These are phyloP conservation scores for Rhynchomys soricoides DNA, from an alignment of 2,113 vertebrate genomes.

Conservation along the genomic window DNA sequence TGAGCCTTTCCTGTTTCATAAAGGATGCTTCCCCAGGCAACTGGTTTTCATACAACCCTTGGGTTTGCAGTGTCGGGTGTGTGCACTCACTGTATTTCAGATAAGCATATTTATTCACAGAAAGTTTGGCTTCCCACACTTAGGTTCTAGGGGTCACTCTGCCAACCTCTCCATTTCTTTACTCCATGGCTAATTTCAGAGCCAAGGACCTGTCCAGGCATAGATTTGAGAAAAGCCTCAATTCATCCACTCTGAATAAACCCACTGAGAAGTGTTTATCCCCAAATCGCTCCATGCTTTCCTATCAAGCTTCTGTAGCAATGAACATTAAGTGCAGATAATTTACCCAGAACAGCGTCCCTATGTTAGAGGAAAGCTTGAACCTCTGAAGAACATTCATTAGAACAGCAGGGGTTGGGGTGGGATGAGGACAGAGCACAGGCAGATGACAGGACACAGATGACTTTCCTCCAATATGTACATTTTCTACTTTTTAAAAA, in stretches of 20 bases:
- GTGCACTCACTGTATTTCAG: neutral
- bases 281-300: conserved; percentile 51
- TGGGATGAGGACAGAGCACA: neutral
- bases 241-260: conserved; percentile 73
- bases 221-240: conserved; percentile 68
- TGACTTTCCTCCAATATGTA: neutral
- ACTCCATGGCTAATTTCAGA: conserved; percentile 60
- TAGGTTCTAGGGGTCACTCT: neutral
- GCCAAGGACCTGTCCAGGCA: conserved; percentile 54
- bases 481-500: conserved; percentile 43
- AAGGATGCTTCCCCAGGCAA: neutral
- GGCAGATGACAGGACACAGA: conserved; percentile 30
- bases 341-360: conserved; percentile 57
- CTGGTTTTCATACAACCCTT: neutral
- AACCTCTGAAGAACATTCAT: conserved; percentile 53
- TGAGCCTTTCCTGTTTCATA: neutral
- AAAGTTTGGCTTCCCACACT: neutral
- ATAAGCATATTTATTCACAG: conserved; percentile 54
- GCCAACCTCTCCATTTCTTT: conserved; percentile 33
- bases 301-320: conserved; percentile 62
- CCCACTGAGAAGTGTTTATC: conserved; percentile 67
- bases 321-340: conserved; percentile 52
- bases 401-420: neutral
- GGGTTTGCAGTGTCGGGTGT: neutral
- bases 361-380: conserved; percentile 47